Conservation (phyloP, 2,888 invertebrate species). For the Eupsilia transversa region DNA sequence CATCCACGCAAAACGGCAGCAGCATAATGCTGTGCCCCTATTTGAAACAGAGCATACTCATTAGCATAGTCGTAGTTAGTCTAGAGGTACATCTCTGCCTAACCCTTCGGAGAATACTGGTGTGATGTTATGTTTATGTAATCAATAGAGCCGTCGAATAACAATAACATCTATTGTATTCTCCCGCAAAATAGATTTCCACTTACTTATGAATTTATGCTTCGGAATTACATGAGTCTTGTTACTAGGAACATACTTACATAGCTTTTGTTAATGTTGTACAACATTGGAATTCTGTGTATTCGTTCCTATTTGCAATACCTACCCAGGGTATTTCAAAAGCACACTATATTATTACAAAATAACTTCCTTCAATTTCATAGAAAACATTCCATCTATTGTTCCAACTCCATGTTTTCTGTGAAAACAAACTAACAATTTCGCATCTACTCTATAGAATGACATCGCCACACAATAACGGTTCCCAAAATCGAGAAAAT, state of each 20-base stretch:
- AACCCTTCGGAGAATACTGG: rapidly evolving
- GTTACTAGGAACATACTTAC: not conserved
- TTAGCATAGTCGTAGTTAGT: too few species aligned
- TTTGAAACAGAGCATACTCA: too few species aligned
- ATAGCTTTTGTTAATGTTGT: not conserved
- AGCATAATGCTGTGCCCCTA: too few species aligned
- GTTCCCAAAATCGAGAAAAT: conserved; percentile 72
- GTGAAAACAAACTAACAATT: conserved; percentile 56
- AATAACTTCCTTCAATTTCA: conserved; percentile 39
- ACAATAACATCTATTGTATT: not conserved
- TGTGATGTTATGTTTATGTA: too few species aligned
- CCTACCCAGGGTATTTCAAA: conserved; percentile 19
- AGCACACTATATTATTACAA: conserved; percentile 20
- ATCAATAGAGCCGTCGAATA: not conserved
- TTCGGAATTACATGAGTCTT: not conserved
- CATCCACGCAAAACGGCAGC: too few species aligned
- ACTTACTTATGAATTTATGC: conserved; percentile 6
- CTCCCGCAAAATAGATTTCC: not conserved
- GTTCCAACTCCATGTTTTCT: conserved; percentile 44
- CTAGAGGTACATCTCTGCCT: not conserved
- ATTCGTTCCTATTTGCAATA: not conserved
- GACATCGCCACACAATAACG: conserved; percentile 65
- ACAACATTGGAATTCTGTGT: conserved; percentile 1
- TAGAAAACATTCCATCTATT: conserved; percentile 38
- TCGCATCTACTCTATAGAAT: conserved; percentile 63